Base-by-base conservation (phyloP, 2,888 invertebrate genomes). In the Leucania comma region DNA sequence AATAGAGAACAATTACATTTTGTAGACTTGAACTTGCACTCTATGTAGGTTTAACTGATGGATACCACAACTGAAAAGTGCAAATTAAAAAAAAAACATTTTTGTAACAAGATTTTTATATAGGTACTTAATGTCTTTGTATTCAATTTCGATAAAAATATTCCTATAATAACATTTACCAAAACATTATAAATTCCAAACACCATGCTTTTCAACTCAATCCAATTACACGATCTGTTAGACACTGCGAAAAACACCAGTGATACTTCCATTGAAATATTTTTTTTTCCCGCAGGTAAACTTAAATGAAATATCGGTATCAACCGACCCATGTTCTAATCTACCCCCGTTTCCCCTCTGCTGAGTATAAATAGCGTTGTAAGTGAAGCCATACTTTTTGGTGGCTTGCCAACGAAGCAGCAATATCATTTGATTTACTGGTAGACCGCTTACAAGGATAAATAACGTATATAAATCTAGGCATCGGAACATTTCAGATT, bases 351-450 rank as follows among this genome's bases (percentile, higher is more conserved):
- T 50, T 35, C 58, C 63, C 8, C 75, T 54, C 62, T 46, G 60
- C 64, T 58, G 48, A 63, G 53, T 75, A 70, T 58, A 67, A 67
- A 72, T 29, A 65, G 54, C 17, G 56, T 68, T 60, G 50, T 50
- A 80, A 65, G 48, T 12, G 62, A 67, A 60, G 60, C 64, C 65
- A 38, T 78, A 76, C 51, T 70, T 63, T 69, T 78, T 82, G 82
- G 79, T 67, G 32, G 35, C n/a, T 42, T 75, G 82, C 82, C 82
- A 84, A 56, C 59, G 10, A 9, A 48, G 53, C 53, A 56, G 50
- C 56, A 29, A 64, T 67, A 54, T 72, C 68, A 72, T 63, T 74
- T 79, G 74, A 84, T 84, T 81, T 72, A 76, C 62, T 78, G 50
- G 35, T 24, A n/a, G 10, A 14, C 9, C 63, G 48, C 61, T 64